phyloP scores from a whole-genome alignment of 2,888 invertebrate genomes.

The Deroplatys truncata region DNA sequence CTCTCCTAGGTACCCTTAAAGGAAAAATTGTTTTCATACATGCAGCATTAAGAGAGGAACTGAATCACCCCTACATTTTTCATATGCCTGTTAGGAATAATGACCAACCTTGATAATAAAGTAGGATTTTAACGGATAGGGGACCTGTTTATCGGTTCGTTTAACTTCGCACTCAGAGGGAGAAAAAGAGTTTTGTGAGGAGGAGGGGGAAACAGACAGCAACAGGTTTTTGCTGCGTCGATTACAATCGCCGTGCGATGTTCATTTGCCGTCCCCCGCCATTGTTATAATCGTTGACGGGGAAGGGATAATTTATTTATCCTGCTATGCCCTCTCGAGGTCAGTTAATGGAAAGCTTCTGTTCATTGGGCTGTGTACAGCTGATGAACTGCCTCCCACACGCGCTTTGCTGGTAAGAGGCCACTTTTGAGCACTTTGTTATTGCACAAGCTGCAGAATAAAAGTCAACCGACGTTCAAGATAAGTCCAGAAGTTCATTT shows the following conservation, averaged over 20 bases:
- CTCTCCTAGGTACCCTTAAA: too few relatives aligned
- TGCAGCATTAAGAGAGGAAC: too few relatives aligned
- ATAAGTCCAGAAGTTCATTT: too few relatives aligned
- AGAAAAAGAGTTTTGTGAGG: neutral
- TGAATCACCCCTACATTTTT: too few relatives aligned
- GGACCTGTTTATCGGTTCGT: neutral
- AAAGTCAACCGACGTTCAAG: too few relatives aligned
- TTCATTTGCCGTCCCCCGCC: neutral
- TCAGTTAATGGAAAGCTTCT: neutral
- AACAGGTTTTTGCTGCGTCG: neutral
- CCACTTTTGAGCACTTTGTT: too few relatives aligned
- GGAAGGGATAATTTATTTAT: conserved; percentile 6
- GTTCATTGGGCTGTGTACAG: neutral
- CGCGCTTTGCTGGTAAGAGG: too few relatives aligned
- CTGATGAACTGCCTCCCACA: neutral
- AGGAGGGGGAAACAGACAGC: neutral
- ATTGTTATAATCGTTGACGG: neutral
- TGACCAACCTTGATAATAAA: too few relatives aligned
- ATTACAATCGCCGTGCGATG: conserved; percentile 9
- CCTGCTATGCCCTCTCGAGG: neutral
- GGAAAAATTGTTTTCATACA: too few relatives aligned
- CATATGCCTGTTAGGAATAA: too few relatives aligned
- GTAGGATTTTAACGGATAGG: neutral
- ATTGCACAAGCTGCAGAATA: too few relatives aligned
- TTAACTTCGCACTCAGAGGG: neutral